phyloP scores from a whole-genome alignment of 2,113 vertebrate genomes.

The Orthonyx spaldingii region DNA sequence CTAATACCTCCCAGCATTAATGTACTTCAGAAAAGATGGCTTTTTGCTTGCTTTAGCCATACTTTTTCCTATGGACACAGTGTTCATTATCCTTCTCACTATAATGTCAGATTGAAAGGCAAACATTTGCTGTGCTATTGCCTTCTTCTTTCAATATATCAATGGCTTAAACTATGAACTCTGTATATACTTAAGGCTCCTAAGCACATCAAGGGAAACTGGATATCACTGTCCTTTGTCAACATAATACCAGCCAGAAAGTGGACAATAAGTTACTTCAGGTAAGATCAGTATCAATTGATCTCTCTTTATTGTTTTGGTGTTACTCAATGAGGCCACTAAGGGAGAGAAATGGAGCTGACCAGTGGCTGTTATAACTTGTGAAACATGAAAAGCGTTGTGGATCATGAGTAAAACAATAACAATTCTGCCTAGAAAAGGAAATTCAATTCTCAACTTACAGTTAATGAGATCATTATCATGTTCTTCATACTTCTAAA shows the following conservation, averaged over 20 bases:
- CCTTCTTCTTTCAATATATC: conserved; percentile 9
- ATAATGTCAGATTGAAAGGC: conserved; percentile 37
- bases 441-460: background rate
- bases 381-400: background rate
- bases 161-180: conserved; percentile 4
- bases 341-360: background rate
- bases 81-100: conserved; percentile 15
- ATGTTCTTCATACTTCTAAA: background rate
- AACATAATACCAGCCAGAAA: background rate
- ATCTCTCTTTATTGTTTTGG: background rate
- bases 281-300: background rate
- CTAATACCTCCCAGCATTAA: conserved; percentile 21
- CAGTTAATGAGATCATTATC: conserved; percentile 8
- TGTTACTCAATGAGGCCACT: background rate
- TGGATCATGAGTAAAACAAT: background rate
- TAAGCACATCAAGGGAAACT: background rate
- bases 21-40: background rate
- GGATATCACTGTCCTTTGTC: background rate
- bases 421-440: background rate
- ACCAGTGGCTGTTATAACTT: background rate
- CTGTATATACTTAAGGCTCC: background rate
- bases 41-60: conserved; percentile 38
- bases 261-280: background rate
- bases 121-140: conserved; percentile 23
- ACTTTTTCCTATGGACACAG: background rate